Base-by-base conservation (phyloP, 2,888 invertebrate species). In the Apotomis capreana region DNA sequence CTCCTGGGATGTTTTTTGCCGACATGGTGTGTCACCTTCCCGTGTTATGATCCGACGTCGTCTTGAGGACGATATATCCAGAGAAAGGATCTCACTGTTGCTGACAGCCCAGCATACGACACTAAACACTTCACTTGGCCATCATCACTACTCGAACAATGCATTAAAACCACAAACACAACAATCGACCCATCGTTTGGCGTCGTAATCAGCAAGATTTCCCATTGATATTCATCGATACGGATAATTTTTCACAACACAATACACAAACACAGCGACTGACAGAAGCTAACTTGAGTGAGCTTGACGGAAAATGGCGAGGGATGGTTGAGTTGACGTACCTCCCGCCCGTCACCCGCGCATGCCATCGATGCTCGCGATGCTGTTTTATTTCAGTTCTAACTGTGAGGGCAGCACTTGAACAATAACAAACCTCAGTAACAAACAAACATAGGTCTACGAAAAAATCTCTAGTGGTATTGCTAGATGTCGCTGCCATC, bases 1-100 rank as follows among this genome's bases (percentile, higher is more conserved):
- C 96, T 91, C 96, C 95, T 89, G 96, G 96, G 94, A 96, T 95
- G 94, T 96, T 96, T 94, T 96, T 96, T 89, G 95, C 95, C 94
- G 96, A 95, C 96, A 96, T 96, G 91, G 93, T 92, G 91, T 82
- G 88, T 89, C 89, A 89, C 87, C 90, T 88, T 86, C 84, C 87
- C 84, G 85, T 83, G 81, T 80, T 85, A 85, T 83, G 84, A 86
- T 86, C 84, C 87, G 94, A 92, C 90, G 89, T 89, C 89, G 91
- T 91, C 90, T 88, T 89, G 85, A 80, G 86, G 91, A 90, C 91
- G 90, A 90, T 87, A 85, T 89, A 92, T 92, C 91, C 91, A 91
- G 89, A 90, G 90, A 90, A 91, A 90, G 91, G 91, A 89, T 89
- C 89, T 90, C 91, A 90, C 90, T 87, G 86, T 88, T 86, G 86